A percentile compares a stretch with the other conserved stretches of the same genome.
phyloP scores from a whole-genome alignment of 2,797 vertebrate species.

The Carduelis carduelis region DNA sequence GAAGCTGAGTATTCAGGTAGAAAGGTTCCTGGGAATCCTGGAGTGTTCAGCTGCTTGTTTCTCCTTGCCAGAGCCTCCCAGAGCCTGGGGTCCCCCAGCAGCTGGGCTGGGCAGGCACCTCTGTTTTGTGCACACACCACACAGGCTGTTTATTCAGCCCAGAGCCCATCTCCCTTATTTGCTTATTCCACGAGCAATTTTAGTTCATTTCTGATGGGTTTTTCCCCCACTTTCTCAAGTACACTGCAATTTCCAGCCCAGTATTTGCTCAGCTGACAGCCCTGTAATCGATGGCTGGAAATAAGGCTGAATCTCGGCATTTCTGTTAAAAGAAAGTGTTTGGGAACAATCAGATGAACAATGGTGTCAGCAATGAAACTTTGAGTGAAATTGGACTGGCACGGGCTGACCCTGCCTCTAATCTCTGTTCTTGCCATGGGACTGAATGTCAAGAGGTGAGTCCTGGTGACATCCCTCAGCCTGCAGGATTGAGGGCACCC shows the following conservation, averaged over 20 bases:
- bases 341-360: not conserved
- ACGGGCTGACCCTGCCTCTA: not conserved
- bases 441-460: slow-evolving; percentile 27
- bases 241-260: not conserved
- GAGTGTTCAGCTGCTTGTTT: not conserved
- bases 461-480: not conserved
- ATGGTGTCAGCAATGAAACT: not conserved
- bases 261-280: not conserved
- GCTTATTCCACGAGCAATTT: not conserved
- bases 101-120: not conserved
- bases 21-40: not conserved
- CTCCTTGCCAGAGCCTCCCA: fast-evolving
- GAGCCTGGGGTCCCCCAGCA: fast-evolving
- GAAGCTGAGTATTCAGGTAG: not conserved
- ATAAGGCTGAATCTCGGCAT: not conserved
- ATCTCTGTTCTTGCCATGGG: not conserved
- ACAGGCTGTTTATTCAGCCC: not conserved
- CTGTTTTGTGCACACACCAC: not conserved
- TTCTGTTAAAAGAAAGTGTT: not conserved
- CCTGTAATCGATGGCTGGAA: not conserved
- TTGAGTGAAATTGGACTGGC: not conserved
- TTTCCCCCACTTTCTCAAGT: not conserved
- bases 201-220: not conserved
- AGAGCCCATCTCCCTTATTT: not conserved
- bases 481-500: not conserved